These are phyloP conservation scores for Platysteira castanea DNA, from an alignment of 2,113 vertebrate genomes.

Conservation along the genomic window DNA sequence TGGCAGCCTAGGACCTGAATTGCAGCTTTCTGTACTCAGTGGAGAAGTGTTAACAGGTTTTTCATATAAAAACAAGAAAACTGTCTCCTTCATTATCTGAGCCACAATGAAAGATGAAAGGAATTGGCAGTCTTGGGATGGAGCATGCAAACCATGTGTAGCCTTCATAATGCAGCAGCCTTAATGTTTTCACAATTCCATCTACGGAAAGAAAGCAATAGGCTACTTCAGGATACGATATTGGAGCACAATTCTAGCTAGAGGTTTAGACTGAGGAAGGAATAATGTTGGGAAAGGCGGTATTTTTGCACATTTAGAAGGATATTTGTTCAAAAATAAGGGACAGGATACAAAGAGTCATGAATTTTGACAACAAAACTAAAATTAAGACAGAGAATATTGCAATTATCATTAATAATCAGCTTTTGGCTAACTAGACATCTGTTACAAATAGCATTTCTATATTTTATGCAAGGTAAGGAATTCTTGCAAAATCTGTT, in stretches of 20 bases:
- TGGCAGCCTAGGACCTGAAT: neutral
- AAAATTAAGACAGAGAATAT: neutral
- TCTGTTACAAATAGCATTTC: neutral
- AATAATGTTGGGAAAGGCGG: neutral
- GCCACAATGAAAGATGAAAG: neutral
- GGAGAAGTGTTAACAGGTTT: neutral
- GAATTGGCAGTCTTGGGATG: neutral
- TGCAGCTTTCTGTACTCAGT: neutral
- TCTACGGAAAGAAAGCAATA: neutral
- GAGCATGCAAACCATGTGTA: neutral
- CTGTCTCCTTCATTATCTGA: neutral
- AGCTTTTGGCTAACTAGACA: neutral
- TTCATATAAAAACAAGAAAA: neutral
- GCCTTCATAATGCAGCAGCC: neutral
- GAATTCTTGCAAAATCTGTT: neutral
- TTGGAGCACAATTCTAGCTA: neutral
- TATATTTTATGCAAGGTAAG: neutral
- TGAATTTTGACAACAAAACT: neutral
- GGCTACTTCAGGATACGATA: neutral
- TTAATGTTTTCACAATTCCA: neutral
- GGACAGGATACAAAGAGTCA: neutral
- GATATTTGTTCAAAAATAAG: neutral
- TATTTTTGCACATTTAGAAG: neutral
- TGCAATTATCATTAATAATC: neutral
- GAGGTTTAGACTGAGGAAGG: neutral